Base-by-base conservation (phyloP, 2,888 invertebrate species). In the Clivina fossor region DNA sequence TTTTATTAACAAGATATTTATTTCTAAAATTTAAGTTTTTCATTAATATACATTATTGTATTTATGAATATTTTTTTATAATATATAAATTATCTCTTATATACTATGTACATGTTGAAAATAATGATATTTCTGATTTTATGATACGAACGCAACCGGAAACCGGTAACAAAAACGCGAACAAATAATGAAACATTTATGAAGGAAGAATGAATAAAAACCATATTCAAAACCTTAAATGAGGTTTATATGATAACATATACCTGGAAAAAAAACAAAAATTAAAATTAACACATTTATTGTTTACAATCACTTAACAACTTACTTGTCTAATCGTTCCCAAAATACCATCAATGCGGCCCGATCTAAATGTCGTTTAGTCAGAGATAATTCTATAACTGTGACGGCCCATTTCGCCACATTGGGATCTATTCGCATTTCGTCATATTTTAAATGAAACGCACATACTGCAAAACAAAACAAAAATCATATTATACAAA, bases 391-490 rank as follows among this genome's bases (percentile, higher is more conserved):
- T 71, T 91, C 86, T 61, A 99, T 85, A 18, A 97, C 88, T 33
- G 90, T 90, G 4, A 99, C 99, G 26, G 93, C 92, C 99, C 99
- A 99, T 68, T 93, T 91, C 30, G 86, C 89, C 24, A 99, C 96
- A 75, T 99, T 99, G 9, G 86, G 78, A 73, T 98, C 98, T 66
- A 97, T 70, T 67, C 90, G 92, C 85, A 96, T 88, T 76, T 98
- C 97, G 69, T 94, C 91, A 75, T 88, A 98, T 74, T 98, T 95
- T 67, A 99, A 77, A 74, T 99, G 97, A 77, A 97, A 99, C 47
- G 95, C 98, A 71, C 89, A 88, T 68, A 99, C 95, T 96, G 75
- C 13, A 79, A 79, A 62, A 59, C 37, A 63, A 63, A n/a, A n/a
- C n/a, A n/a, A n/a, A n/a, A n/a, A n/a, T n/a, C n/a, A n/a, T n/a